A percentile compares a stretch with the other conserved stretches of the same genome.
Conservation (phyloP, 2,888 invertebrate genomes). For the Agonopterix heracliana region DNA sequence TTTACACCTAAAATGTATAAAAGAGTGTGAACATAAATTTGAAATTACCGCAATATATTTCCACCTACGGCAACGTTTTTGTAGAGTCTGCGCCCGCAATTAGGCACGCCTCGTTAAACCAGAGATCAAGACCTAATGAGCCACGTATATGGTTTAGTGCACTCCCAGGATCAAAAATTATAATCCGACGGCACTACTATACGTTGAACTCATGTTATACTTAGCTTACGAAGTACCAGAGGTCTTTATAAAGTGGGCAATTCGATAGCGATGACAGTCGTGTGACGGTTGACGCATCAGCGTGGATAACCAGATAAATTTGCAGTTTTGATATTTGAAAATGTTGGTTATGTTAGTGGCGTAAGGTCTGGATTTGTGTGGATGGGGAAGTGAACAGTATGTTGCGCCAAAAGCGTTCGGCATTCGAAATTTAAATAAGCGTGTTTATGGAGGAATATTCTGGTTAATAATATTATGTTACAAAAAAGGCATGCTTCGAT, state of each 20-base stretch:
- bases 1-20: slow-evolving; percentile 16
- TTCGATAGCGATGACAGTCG: slow-evolving; percentile 42
- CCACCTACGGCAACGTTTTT: slow-evolving; percentile 43
- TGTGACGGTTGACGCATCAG: slow-evolving; percentile 44
- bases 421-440: slow-evolving; percentile 50
- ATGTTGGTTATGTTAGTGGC: slow-evolving; percentile 13
- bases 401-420: slow-evolving; percentile 16
- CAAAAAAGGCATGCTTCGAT: neutral
- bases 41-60: slow-evolving; percentile 48
- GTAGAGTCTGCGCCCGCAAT: slow-evolving; percentile 46
- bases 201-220: slow-evolving; percentile 21
- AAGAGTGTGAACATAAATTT: slow-evolving; percentile 52
- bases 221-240: neutral
- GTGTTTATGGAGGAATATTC: slow-evolving; percentile 19
- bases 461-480: neutral
- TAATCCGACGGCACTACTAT: slow-evolving; percentile 41
- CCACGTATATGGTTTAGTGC: slow-evolving; percentile 66
- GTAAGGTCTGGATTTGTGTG: slow-evolving; percentile 25
- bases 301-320: slow-evolving; percentile 4
- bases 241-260: neutral
- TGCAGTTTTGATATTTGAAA: neutral
- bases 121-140: slow-evolving; percentile 69
- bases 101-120: slow-evolving; percentile 62
- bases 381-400: slow-evolving; percentile 6
- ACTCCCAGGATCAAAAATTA: slow-evolving; percentile 63